A percentile compares a stretch with the other conserved stretches of the same genome.
These are phyloP conservation scores for Cercopithecus neglectus DNA, from an alignment of 2,797 vertebrate genomes.

Conservation along the genomic window DNA sequence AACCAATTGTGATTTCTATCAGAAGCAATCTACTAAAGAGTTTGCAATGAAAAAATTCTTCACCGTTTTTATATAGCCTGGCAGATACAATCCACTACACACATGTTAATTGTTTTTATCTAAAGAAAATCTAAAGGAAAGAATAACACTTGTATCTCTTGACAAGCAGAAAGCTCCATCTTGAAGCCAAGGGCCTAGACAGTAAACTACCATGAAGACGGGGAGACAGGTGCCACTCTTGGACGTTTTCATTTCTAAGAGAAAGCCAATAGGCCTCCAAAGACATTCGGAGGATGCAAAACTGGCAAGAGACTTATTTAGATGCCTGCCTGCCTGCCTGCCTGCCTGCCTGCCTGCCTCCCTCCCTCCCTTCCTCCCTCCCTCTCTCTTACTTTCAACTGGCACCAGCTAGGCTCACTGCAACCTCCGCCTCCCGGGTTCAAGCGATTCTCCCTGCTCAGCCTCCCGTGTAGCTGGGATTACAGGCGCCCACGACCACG, in stretches of 20 bases:
- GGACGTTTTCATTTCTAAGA: background rate
- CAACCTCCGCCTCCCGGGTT: too few species aligned
- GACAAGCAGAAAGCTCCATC: background rate
- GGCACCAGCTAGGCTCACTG: too few species aligned
- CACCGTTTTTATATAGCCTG: background rate
- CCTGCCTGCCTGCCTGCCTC: rapidly evolving
- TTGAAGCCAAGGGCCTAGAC: background rate
- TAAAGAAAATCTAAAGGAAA: background rate
- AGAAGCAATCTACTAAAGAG: background rate
- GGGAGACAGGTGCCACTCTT: background rate
- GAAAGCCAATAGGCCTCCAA: background rate
- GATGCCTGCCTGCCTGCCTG: rapidly evolving
- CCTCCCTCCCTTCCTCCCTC: rapidly evolving
- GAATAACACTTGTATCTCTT: background rate
- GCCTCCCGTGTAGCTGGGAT: background rate
- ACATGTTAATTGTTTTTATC: background rate
- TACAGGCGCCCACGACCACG: too few species aligned
- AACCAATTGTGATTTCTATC: background rate
- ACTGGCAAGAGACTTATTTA: background rate
- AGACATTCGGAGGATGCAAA: background rate
- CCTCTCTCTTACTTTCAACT: too few species aligned
- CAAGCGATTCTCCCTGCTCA: too few species aligned
- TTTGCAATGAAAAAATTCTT: background rate
- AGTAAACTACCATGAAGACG: background rate
- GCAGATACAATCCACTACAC: background rate